Conservation (phyloP, 2,888 invertebrate genomes). For the Tuta absoluta region DNA sequence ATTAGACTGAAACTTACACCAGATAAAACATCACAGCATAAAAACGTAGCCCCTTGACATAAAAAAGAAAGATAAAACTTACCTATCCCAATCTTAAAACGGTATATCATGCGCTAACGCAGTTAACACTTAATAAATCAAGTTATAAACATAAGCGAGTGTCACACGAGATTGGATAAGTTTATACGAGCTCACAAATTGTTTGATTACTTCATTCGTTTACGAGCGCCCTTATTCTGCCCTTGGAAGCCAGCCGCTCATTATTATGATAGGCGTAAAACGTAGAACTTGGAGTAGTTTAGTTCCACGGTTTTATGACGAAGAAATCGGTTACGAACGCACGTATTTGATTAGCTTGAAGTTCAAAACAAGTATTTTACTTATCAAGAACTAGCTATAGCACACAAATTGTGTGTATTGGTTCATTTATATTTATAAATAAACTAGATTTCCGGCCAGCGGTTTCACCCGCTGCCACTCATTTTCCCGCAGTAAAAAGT, state of each 20-base stretch:
- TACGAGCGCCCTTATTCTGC: slow-evolving; percentile 47
- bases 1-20: no score
- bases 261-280: slow-evolving; percentile 39
- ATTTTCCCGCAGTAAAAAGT: no score
- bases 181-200: slow-evolving; percentile 64
- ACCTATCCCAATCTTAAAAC: neutral
- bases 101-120: slow-evolving; percentile 12
- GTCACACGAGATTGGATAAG: slow-evolving; percentile 60
- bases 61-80: no score
- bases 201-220: slow-evolving; percentile 50
- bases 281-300: slow-evolving; percentile 28
- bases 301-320: neutral
- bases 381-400: no score
- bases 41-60: no score
- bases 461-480: no score
- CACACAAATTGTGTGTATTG: no score
- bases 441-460: no score
- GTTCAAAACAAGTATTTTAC: no score
- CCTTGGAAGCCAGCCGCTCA: slow-evolving; percentile 45
- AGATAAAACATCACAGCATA: no score
- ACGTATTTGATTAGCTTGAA: neutral
- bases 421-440: no score
- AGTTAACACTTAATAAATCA: slow-evolving; percentile 50
- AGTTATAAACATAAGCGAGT: slow-evolving; percentile 38
- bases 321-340: neutral